Evolutionary conservation across 1,140 invertebrate genomes (phyloP), one percentile per base, ranked within the genome.

Genomic region (Dufourea novaeangliae): DNA sequence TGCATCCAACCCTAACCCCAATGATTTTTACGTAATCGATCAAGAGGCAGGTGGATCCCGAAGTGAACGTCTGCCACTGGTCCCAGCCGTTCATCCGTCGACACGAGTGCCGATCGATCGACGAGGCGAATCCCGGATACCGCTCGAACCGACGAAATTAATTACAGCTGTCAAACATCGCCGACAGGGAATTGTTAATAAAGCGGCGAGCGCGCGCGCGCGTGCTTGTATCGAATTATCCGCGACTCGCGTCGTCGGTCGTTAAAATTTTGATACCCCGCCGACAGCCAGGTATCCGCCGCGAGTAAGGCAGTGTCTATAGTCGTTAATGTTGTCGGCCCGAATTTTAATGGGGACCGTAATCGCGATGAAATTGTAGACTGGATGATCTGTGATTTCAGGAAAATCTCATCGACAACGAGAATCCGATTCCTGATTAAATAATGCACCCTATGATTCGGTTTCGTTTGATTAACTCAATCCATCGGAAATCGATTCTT

Each of bases 111-210:
- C 41, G 63, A 80, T 50, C 59, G 69, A 50, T 44, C 41, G 27
- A 67, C 17, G 34, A 63, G 20, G 14, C 29, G 25, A 32, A 52
- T 22, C 50, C 50, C 20, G 32, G 20, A 20, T 32, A 20, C 41
- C 17, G 50, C 25, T 10, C 64, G 34, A 72, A 67, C 46, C 27
- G 54, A 66, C 61, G 46, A 72, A 68, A 62, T 66, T 59, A 57
- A 71, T 78, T 69, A 69, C 73, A 12, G 22, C 41, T 39, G 73
- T 75, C 64, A 46, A 69, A 59, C 52, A 59, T 75, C 32, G 39
- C 22, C 39, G 64, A 75, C 29, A 50, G 73, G 41, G 41, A 76
- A 76, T 52, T 50, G 54, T 37, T 50, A 50, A 50, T 59, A 69
- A 76, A 61, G 29, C 32, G 63, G 41, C 57, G 57, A n/a, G 12